Evolutionary conservation across 92 coral and sea anemone genomes (phyloP).

Genomic region (Paragorgia papillata): DNA sequence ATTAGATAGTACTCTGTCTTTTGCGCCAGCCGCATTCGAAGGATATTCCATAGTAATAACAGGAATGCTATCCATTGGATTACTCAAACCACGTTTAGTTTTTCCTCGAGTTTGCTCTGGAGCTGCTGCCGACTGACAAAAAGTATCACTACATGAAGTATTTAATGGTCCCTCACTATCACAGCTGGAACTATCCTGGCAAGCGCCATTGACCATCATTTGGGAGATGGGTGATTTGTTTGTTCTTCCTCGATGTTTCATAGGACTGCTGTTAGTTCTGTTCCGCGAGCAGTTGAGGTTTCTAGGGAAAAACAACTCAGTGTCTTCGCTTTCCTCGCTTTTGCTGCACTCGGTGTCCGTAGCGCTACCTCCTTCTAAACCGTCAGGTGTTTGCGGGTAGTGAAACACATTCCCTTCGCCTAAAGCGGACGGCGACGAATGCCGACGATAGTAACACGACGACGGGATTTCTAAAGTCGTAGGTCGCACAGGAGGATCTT

Average conservation of each 20-base stretch:
- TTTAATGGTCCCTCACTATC: constrained; percentile 66
- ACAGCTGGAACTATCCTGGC: constrained; percentile 61
- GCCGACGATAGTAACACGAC: constrained; percentile 81
- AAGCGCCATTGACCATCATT: constrained; percentile 3
- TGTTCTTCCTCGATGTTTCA: constrained; percentile 74
- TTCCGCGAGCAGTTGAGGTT: constrained; percentile 17
- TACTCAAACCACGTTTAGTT: constrained; percentile 50
- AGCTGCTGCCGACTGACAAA: background rate
- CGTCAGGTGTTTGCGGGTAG: constrained; percentile 70
- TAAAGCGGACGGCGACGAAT: constrained; percentile 94
- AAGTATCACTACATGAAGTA: constrained; percentile 39
- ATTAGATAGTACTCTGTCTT: too few species aligned
- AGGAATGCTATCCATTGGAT: constrained; percentile 39
- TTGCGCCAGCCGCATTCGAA: constrained; percentile 52
- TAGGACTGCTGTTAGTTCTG: constrained; percentile 82
- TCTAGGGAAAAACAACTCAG: constrained; percentile 38
- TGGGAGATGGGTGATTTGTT: constrained; percentile 54
- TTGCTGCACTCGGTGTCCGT: constrained; percentile 30
- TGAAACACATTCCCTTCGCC: constrained; percentile 85
- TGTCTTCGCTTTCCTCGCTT: constrained; percentile 47
- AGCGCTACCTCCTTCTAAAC: constrained; percentile 28
- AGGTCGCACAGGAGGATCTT: constrained; percentile 52
- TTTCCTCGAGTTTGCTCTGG: background rate
- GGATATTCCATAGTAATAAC: constrained; percentile 74
- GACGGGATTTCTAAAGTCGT: constrained; percentile 82